Evolutionary conservation across 1,140 invertebrate species (phyloP).

Genomic region (Vollenhovia emeryi): DNA sequence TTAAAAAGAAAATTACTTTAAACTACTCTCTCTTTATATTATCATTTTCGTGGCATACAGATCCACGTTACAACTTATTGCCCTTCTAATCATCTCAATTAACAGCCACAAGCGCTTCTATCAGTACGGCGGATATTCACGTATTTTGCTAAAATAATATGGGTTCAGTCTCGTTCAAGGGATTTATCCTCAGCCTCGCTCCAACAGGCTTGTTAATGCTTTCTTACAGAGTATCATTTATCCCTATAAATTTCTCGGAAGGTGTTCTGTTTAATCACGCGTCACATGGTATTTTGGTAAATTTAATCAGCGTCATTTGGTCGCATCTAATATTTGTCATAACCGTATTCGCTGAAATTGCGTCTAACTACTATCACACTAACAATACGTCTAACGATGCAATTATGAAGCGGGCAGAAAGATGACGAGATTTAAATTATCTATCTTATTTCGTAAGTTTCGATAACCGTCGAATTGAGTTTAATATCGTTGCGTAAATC

Average conservation of each 20-base stretch:
- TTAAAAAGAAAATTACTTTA: conserved; percentile 8
- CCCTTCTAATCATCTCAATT: conserved; percentile 73
- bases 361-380: conserved; percentile 75
- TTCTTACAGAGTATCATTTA: conserved; percentile 65
- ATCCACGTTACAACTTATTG: conserved; percentile 65
- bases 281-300: conserved; percentile 66
- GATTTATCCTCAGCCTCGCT: conserved; percentile 69
- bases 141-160: conserved; percentile 67
- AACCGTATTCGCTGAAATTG: conserved; percentile 66
- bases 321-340: conserved; percentile 70
- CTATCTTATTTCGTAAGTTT: neutral
- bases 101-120: conserved; percentile 70
- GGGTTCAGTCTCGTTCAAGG: conserved; percentile 69
- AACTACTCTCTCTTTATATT: conserved; percentile 9
- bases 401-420: conserved; percentile 64
- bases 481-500: neutral
- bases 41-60: conserved; percentile 49
- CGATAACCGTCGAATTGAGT: neutral
- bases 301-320: conserved; percentile 65
- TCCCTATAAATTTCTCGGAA: conserved; percentile 59
- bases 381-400: conserved; percentile 69
- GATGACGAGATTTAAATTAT: conserved; percentile 19
- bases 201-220: conserved; percentile 74
- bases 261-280: conserved; percentile 66
- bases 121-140: conserved; percentile 63